Conservation (phyloP, 2,888 invertebrate species). For the Macaria liturata region DNA sequence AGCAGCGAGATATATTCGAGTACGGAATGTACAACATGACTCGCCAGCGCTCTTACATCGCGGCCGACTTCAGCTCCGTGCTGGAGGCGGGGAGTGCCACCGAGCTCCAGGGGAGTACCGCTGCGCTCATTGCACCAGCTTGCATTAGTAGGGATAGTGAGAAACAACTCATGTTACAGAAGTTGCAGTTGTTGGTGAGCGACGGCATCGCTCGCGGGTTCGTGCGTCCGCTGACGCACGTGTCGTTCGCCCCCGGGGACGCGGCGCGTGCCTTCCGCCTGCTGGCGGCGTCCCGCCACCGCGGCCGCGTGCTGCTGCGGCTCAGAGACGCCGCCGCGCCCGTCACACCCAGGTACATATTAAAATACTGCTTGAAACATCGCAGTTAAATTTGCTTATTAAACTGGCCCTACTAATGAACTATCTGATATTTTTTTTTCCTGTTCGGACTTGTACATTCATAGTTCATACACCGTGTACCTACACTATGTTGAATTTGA, state of each 20-base stretch:
- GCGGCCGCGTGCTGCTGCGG: conserved; percentile 53
- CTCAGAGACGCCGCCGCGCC: conserved; percentile 28
- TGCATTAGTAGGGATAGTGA: too few relatives aligned
- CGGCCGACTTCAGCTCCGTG: conserved; percentile 48
- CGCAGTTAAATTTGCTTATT: too few relatives aligned
- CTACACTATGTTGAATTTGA: too few relatives aligned
- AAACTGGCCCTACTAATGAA: too few relatives aligned
- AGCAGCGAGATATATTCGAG: conserved; percentile 41
- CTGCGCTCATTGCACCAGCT: too few relatives aligned
- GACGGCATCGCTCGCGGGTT: conserved; percentile 58
- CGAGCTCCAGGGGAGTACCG: conserved; percentile 33
- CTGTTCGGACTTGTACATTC: too few relatives aligned
- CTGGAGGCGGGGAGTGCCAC: conserved; percentile 36
- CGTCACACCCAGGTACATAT: conserved; percentile 35
- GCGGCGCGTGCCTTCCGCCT: conserved; percentile 51
- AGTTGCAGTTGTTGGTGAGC: conserved; percentile 48
- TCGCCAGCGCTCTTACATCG: conserved; percentile 36
- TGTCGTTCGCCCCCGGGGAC: conserved; percentile 42
- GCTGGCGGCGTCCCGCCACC: conserved; percentile 46
- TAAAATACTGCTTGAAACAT: too few relatives aligned
- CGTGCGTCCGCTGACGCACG: conserved; percentile 54
- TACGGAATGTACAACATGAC: conserved; percentile 45
- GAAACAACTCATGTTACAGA: conserved; percentile 35
- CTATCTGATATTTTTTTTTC: too few relatives aligned
- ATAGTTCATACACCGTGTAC: too few relatives aligned